Percentiles rank a stretch among this genome's conserved stretches.
Evolutionary conservation across 2,797 vertebrate genomes (phyloP).

Genomic region (Trachurus trachurus): DNA sequence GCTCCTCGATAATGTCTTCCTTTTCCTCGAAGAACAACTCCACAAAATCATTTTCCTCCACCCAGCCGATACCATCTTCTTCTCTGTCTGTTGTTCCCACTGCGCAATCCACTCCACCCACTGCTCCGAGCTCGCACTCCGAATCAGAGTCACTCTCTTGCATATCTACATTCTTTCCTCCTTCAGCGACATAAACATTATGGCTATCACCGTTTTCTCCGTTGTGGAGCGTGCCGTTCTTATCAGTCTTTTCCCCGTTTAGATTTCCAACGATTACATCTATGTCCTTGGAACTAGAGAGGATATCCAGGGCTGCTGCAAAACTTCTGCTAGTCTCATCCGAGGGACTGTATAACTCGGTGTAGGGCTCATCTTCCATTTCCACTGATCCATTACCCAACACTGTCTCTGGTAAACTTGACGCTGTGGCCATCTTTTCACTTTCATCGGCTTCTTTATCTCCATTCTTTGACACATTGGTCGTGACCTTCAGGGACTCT

Average conservation of each 20-base stretch:
- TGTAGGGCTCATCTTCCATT: conserved; percentile 92
- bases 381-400: conserved; percentile 79
- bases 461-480: conserved; percentile 91
- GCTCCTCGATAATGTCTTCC: conserved; percentile 60
- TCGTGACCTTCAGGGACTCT: conserved; percentile 96
- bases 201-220: conserved; percentile 76
- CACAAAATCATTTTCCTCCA: conserved; percentile 88
- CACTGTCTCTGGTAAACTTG: conserved; percentile 74
- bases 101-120: conserved; percentile 88
- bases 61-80: conserved; percentile 75
- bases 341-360: conserved; percentile 91
- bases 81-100: conserved; percentile 66
- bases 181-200: conserved; percentile 70
- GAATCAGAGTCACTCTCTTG: conserved; percentile 85
- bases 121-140: conserved; percentile 91
- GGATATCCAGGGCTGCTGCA: conserved; percentile 94
- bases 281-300: conserved; percentile 91
- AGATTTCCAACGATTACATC: conserved; percentile 88
- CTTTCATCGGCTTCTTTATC: conserved; percentile 84
- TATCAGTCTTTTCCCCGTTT: conserved; percentile 80
- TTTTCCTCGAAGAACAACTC: conserved; percentile 86
- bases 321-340: conserved; percentile 94
- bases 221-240: conserved; percentile 80
- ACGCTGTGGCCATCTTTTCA: conserved; percentile 85
- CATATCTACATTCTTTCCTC: conserved; percentile 82